These are phyloP conservation scores for Bagarius yarrelli DNA, from an alignment of 2,113 vertebrate species.

Conservation along the genomic window DNA sequence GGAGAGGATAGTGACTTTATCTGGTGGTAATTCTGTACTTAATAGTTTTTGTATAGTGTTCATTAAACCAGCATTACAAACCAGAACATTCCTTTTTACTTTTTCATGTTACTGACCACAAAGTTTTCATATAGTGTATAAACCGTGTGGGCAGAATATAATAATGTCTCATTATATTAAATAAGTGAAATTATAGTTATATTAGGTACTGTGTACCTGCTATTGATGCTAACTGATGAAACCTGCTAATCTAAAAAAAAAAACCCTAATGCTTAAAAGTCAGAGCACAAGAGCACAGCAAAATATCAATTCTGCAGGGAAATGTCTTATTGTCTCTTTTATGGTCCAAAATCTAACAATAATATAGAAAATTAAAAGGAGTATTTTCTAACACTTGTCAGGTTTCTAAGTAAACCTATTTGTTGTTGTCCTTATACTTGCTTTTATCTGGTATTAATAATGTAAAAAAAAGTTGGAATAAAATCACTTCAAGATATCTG, in stretches of 20 bases:
- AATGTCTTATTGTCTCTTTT: background rate
- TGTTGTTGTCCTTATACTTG: background rate
- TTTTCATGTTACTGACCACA: background rate
- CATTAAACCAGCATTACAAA: too few species aligned
- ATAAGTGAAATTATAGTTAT: background rate
- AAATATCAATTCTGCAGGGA: background rate
- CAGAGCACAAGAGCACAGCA: background rate
- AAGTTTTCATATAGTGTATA: background rate
- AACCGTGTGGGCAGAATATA: background rate
- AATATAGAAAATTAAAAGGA: background rate
- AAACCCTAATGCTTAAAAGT: conserved; percentile 16
- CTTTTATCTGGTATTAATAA: background rate
- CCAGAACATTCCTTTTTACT: too few species aligned
- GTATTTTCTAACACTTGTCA: too few species aligned
- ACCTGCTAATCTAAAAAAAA: too few species aligned
- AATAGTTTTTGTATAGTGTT: too few species aligned
- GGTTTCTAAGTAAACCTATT: too few species aligned
- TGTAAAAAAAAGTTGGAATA: background rate
- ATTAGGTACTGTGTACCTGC: conserved; percentile 1
- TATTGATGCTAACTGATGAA: conserved; percentile 17
- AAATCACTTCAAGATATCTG: background rate
- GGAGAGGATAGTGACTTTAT: too few species aligned
- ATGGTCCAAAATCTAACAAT: background rate
- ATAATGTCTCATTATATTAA: background rate
- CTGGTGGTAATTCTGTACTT: too few species aligned